Evolutionary conservation across 2,113 vertebrate genomes (phyloP), one percentile per base, ranked within the genome.

Genomic region (Delphinapterus leucas): DNA sequence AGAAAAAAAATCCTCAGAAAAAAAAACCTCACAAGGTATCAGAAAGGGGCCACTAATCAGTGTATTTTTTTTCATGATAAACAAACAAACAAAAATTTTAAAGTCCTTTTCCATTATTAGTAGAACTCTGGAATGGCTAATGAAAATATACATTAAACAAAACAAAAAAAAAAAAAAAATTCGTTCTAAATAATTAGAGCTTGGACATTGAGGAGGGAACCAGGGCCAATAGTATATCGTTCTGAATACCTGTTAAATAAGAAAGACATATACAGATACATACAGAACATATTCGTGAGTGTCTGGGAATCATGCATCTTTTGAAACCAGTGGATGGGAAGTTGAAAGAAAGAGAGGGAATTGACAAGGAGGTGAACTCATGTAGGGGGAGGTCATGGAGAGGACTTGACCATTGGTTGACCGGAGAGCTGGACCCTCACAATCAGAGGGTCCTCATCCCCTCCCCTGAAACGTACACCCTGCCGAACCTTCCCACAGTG

Each of bases 121-220:
- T 21, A 63, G 94, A 96, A 84, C n/a, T 79, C 58, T 87, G 5
- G 4, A 44, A 31, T 36, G 28, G 8, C 53, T 85, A 85, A 83
- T 87, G 5, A 79, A 96, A 85, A 83, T 63, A 63, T 17, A 55
- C 9, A 58, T 36, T 83, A 71, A 88, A 58, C 7, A 49, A n/a
- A n/a, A n/a, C n/a, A n/a, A 71, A 38, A 92, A 88, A 63, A 41
- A n/a, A n/a, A 18, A 3, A 68, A 47, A 5, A 55, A 53, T 15
- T 36, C 11, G 1, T n/a, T 94, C 36, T 90, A 90, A 88, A 84
- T 90, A 90, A 85, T 88, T 77, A 60, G 49, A 96, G n/a, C 17
- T 81, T 93, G 5, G n/a, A 58, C 65, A 44, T 8, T 49, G 28
- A 81, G 44, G 31, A 77, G 28, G 38, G 8, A 15, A 58, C 25